These are phyloP conservation scores for Entomobrya multifasciata DNA, from an alignment of 2,888 invertebrate genomes.

Conservation along the genomic window DNA sequence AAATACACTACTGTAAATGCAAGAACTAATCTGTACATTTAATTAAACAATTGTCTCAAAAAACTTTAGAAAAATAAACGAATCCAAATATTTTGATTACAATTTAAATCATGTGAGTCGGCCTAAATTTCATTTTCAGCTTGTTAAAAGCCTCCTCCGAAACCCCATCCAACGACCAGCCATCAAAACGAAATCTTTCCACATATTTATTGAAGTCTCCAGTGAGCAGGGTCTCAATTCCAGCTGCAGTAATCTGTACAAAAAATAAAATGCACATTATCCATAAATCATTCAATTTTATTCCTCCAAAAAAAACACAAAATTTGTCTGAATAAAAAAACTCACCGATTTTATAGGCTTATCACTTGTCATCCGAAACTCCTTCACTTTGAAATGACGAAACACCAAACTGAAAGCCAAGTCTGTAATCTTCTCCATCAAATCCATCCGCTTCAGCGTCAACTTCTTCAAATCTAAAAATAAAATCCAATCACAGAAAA, in stretches of 20 bases:
- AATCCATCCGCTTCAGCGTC: neutral
- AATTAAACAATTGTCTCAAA: no score
- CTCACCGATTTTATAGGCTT: neutral
- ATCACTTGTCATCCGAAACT: neutral
- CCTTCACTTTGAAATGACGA: neutral
- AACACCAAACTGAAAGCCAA: neutral
- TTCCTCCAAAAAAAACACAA: no score
- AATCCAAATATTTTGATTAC: neutral
- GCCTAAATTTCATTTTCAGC: neutral
- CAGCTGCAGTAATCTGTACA: neutral
- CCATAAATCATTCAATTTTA: neutral
- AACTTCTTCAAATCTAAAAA: neutral
- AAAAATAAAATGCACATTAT: neutral
- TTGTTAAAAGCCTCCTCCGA: neutral
- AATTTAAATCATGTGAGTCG: neutral
- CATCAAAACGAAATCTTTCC: slow-evolving; percentile 18
- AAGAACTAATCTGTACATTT: no score
- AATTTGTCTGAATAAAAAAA: no score
- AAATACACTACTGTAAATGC: no score
- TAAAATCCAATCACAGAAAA: no score
- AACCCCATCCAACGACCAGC: neutral
- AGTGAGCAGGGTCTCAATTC: slow-evolving; percentile 4
- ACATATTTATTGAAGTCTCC: slow-evolving; percentile 17
- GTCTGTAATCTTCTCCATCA: neutral
- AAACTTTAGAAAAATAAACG: neutral